These are phyloP conservation scores for Mythimna impura DNA, from an alignment of 2,888 invertebrate genomes.

Conservation along the genomic window DNA sequence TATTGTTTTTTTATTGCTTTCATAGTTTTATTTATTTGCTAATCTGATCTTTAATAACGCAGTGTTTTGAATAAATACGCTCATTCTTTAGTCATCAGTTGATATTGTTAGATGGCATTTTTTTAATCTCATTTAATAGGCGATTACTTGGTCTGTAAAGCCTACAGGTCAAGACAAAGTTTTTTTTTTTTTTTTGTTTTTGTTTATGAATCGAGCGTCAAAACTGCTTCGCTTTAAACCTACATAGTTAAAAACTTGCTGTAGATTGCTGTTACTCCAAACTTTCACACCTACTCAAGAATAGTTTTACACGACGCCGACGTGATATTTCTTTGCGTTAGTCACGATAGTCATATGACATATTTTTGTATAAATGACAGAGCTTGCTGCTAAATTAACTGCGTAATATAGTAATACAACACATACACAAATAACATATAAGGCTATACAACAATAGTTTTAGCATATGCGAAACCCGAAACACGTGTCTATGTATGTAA, in stretches of 20 bases:
- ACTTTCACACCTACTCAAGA: slow-evolving; percentile 9
- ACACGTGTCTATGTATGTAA: no score
- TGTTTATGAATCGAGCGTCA: not conserved
- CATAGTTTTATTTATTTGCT: not conserved
- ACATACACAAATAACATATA: slow-evolving; percentile 5
- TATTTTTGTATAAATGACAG: not conserved
- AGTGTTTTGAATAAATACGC: not conserved
- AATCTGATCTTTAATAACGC: not conserved
- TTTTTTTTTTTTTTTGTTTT: no score
- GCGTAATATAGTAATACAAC: not conserved
- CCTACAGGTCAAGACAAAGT: not conserved
- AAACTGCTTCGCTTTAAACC: slow-evolving; percentile 7
- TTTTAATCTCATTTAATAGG: not conserved
- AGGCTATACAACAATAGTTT: not conserved
- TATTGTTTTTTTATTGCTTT: slow-evolving; percentile 12
- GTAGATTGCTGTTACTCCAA: not conserved
- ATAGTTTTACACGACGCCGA: slow-evolving; percentile 3
- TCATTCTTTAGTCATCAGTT: not conserved
- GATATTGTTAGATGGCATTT: not conserved
- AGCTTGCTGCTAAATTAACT: slow-evolving; percentile 12
- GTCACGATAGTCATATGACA: not conserved
- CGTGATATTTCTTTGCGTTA: slow-evolving; percentile 3
- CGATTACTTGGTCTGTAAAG: not conserved
- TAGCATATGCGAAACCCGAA: no score
- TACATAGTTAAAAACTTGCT: slow-evolving; percentile 5